Percentiles rank a stretch among this genome's conserved stretches.
These are phyloP conservation scores for Crematogaster levior DNA, from an alignment of 2,888 invertebrate genomes.

Conservation along the genomic window DNA sequence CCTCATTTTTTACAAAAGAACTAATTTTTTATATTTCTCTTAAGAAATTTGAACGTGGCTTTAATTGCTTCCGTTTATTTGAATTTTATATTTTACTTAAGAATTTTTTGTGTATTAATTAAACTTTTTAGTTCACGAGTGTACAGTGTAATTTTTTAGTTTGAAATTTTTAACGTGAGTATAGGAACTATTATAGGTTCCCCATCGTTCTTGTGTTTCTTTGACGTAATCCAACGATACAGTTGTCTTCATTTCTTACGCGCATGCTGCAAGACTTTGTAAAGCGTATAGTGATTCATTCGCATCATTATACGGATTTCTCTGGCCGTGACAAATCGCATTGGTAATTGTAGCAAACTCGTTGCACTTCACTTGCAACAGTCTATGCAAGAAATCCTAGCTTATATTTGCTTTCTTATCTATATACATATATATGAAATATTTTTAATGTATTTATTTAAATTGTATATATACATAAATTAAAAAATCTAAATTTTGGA, in stretches of 20 bases:
- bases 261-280: slow-evolving; percentile 6
- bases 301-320: slow-evolving; percentile 25
- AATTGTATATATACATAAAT: neutral
- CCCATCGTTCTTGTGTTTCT: neutral
- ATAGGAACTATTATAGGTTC: neutral
- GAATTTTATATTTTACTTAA: neutral
- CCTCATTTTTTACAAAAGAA: too few species aligned
- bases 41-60: neutral
- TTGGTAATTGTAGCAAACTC: slow-evolving; percentile 22
- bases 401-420: neutral
- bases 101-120: neutral
- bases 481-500: neutral
- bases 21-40: neutral
- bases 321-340: slow-evolving; percentile 27
- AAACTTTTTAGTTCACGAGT: neutral
- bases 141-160: neutral
- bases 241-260: slow-evolving; percentile 6
- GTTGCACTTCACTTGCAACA: neutral
- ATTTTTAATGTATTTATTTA: neutral
- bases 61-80: neutral
- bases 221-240: neutral
- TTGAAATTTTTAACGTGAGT: neutral
- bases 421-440: neutral
- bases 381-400: neutral
- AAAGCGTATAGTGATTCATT: slow-evolving; percentile 10